Percentiles rank a stretch among this genome's conserved stretches.
Evolutionary conservation across 2,113 vertebrate genomes (phyloP).

Genomic region (Sminthopsis crassicaudata): DNA sequence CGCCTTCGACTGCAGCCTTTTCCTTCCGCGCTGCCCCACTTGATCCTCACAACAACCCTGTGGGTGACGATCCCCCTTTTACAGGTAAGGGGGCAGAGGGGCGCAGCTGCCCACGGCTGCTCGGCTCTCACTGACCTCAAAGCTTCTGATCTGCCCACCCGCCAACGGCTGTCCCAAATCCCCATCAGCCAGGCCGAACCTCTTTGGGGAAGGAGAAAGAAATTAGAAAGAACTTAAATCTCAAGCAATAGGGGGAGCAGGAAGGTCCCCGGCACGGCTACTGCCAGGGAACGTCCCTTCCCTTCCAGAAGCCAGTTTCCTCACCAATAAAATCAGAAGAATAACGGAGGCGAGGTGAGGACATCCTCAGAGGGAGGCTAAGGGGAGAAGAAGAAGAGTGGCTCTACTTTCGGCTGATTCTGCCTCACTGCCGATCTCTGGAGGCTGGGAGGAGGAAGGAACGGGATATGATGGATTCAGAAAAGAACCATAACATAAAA

Average conservation of each 20-base stretch:
- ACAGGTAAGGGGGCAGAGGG: neutral
- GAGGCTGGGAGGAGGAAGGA: neutral
- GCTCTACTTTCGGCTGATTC: neutral
- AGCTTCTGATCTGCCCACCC: neutral
- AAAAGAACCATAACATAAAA: neutral
- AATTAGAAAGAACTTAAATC: no score
- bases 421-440: neutral
- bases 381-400: neutral
- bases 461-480: neutral
- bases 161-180: neutral
- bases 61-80: neutral
- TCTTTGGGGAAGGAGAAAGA: neutral
- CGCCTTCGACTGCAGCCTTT: neutral
- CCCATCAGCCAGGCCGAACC: neutral
- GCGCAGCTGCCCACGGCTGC: neutral
- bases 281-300: neutral
- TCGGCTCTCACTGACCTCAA: neutral
- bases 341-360: neutral
- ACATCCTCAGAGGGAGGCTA: neutral
- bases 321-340: neutral
- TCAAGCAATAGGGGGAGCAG: neutral
- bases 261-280: neutral
- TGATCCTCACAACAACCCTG: neutral
- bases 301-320: neutral
- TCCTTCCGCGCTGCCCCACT: neutral